Conservation (phyloP, 2,888 invertebrate species). For the Pyralis farinalis region DNA sequence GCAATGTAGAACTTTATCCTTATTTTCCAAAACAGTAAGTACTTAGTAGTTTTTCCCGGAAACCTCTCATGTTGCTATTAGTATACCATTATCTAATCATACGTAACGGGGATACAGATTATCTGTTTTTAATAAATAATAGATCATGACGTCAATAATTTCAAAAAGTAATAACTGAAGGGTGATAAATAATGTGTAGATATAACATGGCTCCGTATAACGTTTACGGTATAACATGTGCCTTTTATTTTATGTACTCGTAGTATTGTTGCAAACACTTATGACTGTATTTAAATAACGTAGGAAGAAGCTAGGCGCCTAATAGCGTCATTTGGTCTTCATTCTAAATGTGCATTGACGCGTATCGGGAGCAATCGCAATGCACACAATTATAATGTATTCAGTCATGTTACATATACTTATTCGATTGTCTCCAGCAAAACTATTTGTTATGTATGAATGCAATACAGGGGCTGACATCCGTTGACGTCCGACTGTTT, state of each 20-base stretch:
- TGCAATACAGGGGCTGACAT: constrained; percentile 50
- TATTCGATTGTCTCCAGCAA: constrained; percentile 54
- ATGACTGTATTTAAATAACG: neutral
- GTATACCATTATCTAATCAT: constrained; percentile 2
- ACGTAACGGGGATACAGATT: neutral
- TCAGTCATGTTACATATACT: constrained; percentile 46
- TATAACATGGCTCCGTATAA: neutral
- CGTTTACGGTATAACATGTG: too few species aligned
- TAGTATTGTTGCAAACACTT: too few species aligned
- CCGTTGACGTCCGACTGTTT: constrained; percentile 68
- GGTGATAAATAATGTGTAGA: neutral
- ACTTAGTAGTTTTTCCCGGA: too few species aligned
- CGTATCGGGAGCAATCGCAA: constrained; percentile 23
- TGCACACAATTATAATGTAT: constrained; percentile 38
- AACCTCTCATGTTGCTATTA: constrained; percentile 1
- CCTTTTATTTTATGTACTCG: too few species aligned
- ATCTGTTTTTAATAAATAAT: constrained; percentile 2
- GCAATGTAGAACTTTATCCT: too few species aligned
- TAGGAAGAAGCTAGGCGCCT: neutral
- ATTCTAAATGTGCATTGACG: constrained; percentile 15
- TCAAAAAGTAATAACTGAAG: neutral
- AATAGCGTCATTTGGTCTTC: neutral
- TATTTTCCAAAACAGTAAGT: too few species aligned
- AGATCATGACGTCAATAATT: neutral
- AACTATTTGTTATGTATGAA: constrained; percentile 66